A percentile compares a stretch with the other conserved stretches of the same genome.
phyloP scores from a whole-genome alignment of 1,140 invertebrate genomes.

The Drosophila arizonae region DNA sequence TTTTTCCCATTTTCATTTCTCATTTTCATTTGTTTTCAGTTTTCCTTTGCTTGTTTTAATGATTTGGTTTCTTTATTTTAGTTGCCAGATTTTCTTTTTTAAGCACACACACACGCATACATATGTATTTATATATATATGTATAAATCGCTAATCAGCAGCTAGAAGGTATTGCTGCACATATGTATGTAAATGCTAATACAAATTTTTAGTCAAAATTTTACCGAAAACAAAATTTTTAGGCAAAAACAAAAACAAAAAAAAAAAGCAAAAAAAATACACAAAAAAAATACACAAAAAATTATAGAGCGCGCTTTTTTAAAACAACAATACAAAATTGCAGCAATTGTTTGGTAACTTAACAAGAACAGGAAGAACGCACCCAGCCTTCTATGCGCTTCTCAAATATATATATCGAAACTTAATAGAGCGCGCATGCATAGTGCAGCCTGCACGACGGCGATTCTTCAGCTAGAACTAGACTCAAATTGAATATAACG shows the following conservation, averaged over 20 bases:
- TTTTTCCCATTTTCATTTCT: conserved; percentile 28
- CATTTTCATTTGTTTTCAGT: not conserved
- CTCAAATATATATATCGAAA: not conserved
- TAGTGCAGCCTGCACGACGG: no score
- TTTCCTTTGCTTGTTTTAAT: conserved; percentile 16
- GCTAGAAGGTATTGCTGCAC: conserved; percentile 2
- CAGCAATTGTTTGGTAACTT: not conserved
- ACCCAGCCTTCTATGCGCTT: conserved; percentile 11
- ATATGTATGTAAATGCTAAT: conserved; percentile 46
- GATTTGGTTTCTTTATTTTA: conserved; percentile 35
- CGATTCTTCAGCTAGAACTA: no score
- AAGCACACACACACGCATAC: not conserved
- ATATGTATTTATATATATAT: not conserved
- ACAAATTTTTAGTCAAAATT: conserved; percentile 78
- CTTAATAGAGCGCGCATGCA: no score
- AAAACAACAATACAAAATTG: conserved; percentile 4
- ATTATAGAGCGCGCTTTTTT: conserved; percentile 22
- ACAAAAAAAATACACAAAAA: conserved; percentile 28
- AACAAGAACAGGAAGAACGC: no score
- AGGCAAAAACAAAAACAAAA: conserved; percentile 47
- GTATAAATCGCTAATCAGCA: conserved; percentile 5
- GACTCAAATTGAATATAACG: no score
- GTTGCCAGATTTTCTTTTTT: conserved; percentile 36
- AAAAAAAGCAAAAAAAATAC: not conserved
- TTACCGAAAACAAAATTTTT: conserved; percentile 55